These are phyloP conservation scores for Manis pentadactyla DNA, from an alignment of 2,797 vertebrate genomes.

Conservation along the genomic window DNA sequence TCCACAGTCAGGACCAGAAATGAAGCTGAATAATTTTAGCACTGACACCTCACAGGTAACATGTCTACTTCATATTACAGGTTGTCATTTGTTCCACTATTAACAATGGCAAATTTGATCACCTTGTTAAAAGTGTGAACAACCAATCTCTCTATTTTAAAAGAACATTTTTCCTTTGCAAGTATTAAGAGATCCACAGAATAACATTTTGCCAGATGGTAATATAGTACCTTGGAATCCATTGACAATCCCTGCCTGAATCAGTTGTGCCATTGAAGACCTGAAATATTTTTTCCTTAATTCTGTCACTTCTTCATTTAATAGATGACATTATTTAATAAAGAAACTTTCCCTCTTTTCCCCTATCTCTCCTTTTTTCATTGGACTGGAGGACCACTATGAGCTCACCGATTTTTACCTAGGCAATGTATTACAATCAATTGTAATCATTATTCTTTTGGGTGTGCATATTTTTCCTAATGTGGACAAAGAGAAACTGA, in stretches of 20 bases:
- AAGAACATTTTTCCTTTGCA: neutral
- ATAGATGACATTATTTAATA: neutral
- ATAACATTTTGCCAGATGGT: neutral
- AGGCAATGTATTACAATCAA: neutral
- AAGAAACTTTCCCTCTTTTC: neutral
- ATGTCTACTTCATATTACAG: neutral
- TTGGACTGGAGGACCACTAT: neutral
- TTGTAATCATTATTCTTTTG: neutral
- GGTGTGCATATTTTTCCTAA: neutral
- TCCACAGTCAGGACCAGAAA: neutral
- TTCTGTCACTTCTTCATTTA: neutral
- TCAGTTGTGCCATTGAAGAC: neutral
- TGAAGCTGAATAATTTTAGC: neutral
- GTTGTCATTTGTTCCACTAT: neutral
- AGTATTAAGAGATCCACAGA: neutral
- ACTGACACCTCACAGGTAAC: neutral
- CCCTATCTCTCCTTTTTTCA: neutral
- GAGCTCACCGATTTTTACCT: neutral
- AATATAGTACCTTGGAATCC: neutral
- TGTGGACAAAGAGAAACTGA: neutral
- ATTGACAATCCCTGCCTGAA: neutral
- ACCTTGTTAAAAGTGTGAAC: neutral
- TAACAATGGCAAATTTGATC: neutral
- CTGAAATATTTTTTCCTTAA: neutral
- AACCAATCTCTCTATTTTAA: neutral